Evolutionary conservation across 2,888 invertebrate genomes (phyloP).

Genomic region (Subacronicta megacephala): DNA sequence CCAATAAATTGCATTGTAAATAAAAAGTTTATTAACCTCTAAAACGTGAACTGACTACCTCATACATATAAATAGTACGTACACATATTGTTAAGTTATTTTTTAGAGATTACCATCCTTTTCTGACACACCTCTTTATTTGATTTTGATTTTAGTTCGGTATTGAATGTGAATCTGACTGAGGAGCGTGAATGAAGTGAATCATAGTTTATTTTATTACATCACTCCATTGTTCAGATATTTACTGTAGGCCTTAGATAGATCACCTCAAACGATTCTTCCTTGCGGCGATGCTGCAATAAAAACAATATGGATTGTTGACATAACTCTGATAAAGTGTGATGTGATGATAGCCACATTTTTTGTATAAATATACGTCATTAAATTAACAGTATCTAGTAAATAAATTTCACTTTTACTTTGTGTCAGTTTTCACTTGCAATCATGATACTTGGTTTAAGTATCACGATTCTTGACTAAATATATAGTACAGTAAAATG

Average conservation of each 20-base stretch:
- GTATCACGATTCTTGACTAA: too few relatives aligned
- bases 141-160: slow-evolving; percentile 26
- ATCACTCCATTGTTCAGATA: slow-evolving; percentile 37
- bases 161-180: slow-evolving; percentile 37
- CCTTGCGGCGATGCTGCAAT: slow-evolving; percentile 6
- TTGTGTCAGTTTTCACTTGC: too few relatives aligned
- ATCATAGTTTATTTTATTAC: slow-evolving; percentile 43
- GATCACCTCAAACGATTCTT: slow-evolving; percentile 19
- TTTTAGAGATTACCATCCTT: not conserved
- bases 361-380: slow-evolving; percentile 11
- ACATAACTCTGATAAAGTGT: slow-evolving; percentile 30
- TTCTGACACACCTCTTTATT: slow-evolving; percentile 5
- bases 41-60: not conserved
- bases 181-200: slow-evolving; percentile 29
- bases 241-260: slow-evolving; percentile 41
- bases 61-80: too few relatives aligned
- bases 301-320: slow-evolving; percentile 40
- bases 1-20: not conserved
- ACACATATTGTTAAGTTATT: not conserved
- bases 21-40: slow-evolving; percentile 4
- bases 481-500: too few relatives aligned
- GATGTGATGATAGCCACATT: slow-evolving; percentile 30
- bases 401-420: not conserved
- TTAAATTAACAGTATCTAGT: not conserved
- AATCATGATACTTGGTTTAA: too few relatives aligned